Evolutionary conservation across 1,140 invertebrate species (phyloP), one percentile per base, ranked within the genome.

Genomic region (Dreissena polymorpha): DNA sequence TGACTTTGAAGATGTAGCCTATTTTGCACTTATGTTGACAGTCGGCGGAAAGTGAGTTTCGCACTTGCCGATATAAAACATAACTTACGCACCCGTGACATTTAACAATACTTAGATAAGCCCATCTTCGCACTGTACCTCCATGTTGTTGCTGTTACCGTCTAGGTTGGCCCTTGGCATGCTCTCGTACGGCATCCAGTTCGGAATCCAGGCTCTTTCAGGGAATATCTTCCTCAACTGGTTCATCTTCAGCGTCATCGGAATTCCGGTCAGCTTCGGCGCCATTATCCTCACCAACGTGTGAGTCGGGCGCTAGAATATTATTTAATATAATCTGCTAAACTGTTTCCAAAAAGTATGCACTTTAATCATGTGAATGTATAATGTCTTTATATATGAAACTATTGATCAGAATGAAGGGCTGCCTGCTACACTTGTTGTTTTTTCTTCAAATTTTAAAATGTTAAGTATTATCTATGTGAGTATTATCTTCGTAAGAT

Each of bases 181-280:
- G 12, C n/a, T 80, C 6, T 80, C 78, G 13, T 80, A 80, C 49
- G 78, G 78, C 7, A 80, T 80, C n/a, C 78, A 72, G 55, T 80
- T 68, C 51, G 78, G 78, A 0, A 80, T 80, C 21, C 68, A 80
- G 50, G 78, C 78, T 16, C 21, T 80, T 5, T 80, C 78, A 0
- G 78, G 78, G 14, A 80, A 80, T 16, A 64, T 80, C 39, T 80
- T 80, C 25, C 18, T 80, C 6, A 80, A 80, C 29, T 23, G 70
- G 10, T 80, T 80, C 39, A 14, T 80, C n/a, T 72, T 80, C 27
- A 80, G 29, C 49, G 53, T 80, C 55, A 80, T 80, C 55, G 50
- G 25, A 25, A 25, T 71, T 64, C 78, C 78, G 25, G 57, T 16
- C 10, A 64, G 55, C 10, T 64, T 80, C 21, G 63, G 63, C 50